Base-by-base conservation (phyloP, 2,888 invertebrate species). In the Drosophila mulleri region DNA sequence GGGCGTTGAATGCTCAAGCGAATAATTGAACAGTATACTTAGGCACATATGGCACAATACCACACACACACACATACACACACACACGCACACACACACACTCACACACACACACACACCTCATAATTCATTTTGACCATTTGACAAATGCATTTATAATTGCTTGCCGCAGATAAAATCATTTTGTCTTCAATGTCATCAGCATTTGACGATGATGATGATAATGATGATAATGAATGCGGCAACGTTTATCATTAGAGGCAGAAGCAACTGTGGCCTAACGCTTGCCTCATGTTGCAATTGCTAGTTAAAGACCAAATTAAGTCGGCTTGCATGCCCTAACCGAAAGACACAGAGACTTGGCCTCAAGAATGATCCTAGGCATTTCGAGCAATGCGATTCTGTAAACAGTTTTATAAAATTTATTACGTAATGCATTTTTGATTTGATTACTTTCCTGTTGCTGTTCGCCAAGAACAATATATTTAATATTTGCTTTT, bases 121-220 rank as follows among this genome's bases (percentile, higher is more conserved):
- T 54, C 29, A 50, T 50, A 68, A 50, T 44, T 67, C 42, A 68
- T 63, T 63, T 67, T 67, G 71, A 63, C n/a, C 71, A 72, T 71
- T 80, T 84, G 81, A 80, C 74, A 83, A 86, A 88, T 83, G 78
- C 67, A 72, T 78, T 86, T 83, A 75, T 83, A 88, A 83, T 86
- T 88, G 87, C 78, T 56, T 23, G 64, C 62, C 78, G 64, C 81
- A 75, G 66, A 78, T 86, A 67, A 74, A 75, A 69, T 77, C 64
- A 44, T 57, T 59, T 50, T 64, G 45, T 29, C 29, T 45, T 41
- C 32, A 29, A 53, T 54, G 60, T 66, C 63, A 66, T 62, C 65
- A 47, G 54, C 53, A 74, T 20, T 56, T 29, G 59, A 53, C 61
- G 44, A 16, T 37, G 44, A 37, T 57, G 41, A 2, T 39, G 45